Percentiles rank a stretch among this genome's conserved stretches.
phyloP scores from a whole-genome alignment of 2,113 vertebrate species.

The Chunga burmeisteri region DNA sequence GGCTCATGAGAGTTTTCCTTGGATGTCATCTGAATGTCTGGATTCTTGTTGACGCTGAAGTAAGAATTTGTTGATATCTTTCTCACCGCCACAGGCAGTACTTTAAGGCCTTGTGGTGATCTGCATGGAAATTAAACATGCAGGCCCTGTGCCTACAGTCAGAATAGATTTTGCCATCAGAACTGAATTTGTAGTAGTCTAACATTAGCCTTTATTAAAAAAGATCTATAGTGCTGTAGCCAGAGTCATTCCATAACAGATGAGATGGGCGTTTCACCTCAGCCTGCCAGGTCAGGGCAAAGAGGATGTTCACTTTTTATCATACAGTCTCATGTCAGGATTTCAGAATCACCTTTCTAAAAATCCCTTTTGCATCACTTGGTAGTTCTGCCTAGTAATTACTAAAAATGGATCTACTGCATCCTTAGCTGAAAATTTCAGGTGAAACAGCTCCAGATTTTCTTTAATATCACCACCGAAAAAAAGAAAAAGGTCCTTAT shows the following conservation, averaged over 20 bases:
- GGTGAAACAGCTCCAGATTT: neutral
- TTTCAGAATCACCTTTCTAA: slow-evolving; percentile 25
- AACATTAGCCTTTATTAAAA: slow-evolving; percentile 45
- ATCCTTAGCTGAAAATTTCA: neutral
- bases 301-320: neutral
- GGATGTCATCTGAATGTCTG: neutral
- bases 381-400: neutral
- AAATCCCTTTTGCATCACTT: neutral
- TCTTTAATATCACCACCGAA: neutral
- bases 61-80: neutral
- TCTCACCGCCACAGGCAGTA: neutral
- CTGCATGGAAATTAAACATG: neutral
- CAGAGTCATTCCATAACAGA: neutral
- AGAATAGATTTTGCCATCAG: slow-evolving; percentile 55
- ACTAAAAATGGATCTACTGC: neutral
- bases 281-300: neutral
- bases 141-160: neutral
- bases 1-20: neutral
- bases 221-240: slow-evolving; percentile 1
- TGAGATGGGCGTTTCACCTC: slow-evolving; percentile 11
- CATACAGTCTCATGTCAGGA: neutral
- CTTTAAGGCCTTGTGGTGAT: neutral
- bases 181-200: slow-evolving; percentile 27
- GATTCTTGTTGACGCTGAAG: neutral
- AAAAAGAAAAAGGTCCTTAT: neutral